Conservation (phyloP, 2,797 vertebrate genomes). For the Neomorphus geoffroyi region DNA sequence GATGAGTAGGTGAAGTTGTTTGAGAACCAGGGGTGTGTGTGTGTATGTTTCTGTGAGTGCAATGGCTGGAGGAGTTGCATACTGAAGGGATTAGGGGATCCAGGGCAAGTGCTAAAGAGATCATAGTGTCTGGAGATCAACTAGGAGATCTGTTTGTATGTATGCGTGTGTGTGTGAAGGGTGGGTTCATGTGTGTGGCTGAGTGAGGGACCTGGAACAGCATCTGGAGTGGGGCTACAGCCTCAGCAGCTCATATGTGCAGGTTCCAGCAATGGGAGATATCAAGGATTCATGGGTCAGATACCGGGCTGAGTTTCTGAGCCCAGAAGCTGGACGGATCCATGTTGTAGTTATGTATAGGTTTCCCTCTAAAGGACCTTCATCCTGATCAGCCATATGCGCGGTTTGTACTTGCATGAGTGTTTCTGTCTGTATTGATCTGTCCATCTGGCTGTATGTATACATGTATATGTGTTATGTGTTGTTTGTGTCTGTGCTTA, state of each 20-base stretch:
- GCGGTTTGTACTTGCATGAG: neutral
- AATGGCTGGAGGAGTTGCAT: no score
- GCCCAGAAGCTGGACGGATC: neutral
- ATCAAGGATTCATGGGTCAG: neutral
- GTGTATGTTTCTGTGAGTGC: no score
- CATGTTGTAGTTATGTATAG: accelerated
- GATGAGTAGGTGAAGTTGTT: no score
- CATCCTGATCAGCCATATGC: neutral
- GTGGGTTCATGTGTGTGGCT: neutral
- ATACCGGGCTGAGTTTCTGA: neutral
- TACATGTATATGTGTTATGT: accelerated
- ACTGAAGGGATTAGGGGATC: no score
- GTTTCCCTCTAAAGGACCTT: neutral
- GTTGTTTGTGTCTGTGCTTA: neutral
- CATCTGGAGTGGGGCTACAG: neutral
- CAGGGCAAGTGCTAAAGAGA: neutral
- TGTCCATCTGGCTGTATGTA: neutral
- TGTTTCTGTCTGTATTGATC: neutral
- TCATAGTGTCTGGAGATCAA: neutral
- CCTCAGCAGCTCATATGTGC: neutral
- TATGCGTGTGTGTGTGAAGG: neutral
- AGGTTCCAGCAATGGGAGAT: neutral
- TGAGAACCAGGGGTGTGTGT: no score
- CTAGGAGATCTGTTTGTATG: neutral
- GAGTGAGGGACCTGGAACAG: neutral